Conservation (phyloP, 2,113 vertebrate genomes). For the Tricholaema leucomelas region DNA sequence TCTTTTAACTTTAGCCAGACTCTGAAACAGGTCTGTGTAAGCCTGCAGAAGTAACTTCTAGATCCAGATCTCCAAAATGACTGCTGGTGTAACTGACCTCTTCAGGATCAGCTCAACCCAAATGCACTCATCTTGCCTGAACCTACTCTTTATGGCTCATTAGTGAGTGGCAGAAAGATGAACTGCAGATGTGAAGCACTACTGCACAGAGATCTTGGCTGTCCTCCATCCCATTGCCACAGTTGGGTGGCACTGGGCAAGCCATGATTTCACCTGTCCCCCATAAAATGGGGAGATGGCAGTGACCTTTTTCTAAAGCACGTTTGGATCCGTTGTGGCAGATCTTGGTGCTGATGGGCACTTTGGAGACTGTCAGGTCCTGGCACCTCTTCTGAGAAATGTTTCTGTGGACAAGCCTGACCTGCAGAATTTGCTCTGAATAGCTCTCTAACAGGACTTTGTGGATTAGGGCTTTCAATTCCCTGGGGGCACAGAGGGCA, state of each 20-base stretch:
- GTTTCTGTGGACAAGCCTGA: background rate
- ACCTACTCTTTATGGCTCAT: accelerated
- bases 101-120: background rate
- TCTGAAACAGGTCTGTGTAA: background rate
- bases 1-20: background rate
- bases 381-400: background rate
- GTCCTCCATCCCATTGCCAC: background rate
- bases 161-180: background rate
- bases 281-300: background rate
- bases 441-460: background rate
- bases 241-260: background rate
- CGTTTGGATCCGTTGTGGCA: background rate
- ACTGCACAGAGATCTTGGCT: background rate
- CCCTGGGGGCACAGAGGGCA: background rate
- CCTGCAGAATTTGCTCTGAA: background rate
- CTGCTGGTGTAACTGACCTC: accelerated
- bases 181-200: background rate
- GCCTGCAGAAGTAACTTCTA: background rate
- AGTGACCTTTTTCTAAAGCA: background rate
- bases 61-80: background rate
- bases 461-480: background rate
- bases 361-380: background rate
- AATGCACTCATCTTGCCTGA: background rate
- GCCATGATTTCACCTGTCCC: background rate
- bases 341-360: background rate